Conservation (phyloP, 2,888 invertebrate species). For the Lithosia quadra region DNA sequence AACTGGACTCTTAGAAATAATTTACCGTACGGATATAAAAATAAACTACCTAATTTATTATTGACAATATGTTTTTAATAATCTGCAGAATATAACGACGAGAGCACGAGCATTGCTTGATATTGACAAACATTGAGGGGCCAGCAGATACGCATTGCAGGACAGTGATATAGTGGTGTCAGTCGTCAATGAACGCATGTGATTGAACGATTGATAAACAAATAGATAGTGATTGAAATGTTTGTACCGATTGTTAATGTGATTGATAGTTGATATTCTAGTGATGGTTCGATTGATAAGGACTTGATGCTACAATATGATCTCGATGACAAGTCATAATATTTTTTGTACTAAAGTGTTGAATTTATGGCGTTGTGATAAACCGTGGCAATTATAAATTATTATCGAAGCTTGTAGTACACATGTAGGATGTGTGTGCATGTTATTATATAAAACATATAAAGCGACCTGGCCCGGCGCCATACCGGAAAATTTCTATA, state of each 20-base stretch:
- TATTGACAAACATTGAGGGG: slow-evolving; percentile 27
- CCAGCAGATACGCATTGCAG: slow-evolving; percentile 24
- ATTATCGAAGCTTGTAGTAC: not conserved
- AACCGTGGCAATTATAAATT: not conserved
- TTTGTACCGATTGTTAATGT: slow-evolving; percentile 42
- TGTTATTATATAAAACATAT: not conserved
- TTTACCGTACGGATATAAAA: too few relatives aligned
- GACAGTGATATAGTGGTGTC: slow-evolving; percentile 21
- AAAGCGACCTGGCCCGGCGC: not conserved
- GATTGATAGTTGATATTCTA: slow-evolving; percentile 39
- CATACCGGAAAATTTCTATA: not conserved
- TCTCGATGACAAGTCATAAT: slow-evolving; percentile 38
- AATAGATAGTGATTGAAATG: slow-evolving; percentile 24
- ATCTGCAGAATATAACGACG: slow-evolving; percentile 32
- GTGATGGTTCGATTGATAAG: slow-evolving; percentile 15
- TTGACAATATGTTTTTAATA: not conserved
- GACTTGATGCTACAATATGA: slow-evolving; percentile 30
- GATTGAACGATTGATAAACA: slow-evolving; percentile 11
- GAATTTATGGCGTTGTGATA: slow-evolving; percentile 5
- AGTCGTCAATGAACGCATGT: slow-evolving; percentile 14
- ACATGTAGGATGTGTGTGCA: not conserved
- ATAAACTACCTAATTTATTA: too few relatives aligned
- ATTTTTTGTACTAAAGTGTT: slow-evolving; percentile 24
- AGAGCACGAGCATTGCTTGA: slow-evolving; percentile 14
- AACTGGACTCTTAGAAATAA: too few relatives aligned